These are phyloP conservation scores for Myiozetetes cayanensis DNA, from an alignment of 2,113 vertebrate genomes.

Conservation along the genomic window DNA sequence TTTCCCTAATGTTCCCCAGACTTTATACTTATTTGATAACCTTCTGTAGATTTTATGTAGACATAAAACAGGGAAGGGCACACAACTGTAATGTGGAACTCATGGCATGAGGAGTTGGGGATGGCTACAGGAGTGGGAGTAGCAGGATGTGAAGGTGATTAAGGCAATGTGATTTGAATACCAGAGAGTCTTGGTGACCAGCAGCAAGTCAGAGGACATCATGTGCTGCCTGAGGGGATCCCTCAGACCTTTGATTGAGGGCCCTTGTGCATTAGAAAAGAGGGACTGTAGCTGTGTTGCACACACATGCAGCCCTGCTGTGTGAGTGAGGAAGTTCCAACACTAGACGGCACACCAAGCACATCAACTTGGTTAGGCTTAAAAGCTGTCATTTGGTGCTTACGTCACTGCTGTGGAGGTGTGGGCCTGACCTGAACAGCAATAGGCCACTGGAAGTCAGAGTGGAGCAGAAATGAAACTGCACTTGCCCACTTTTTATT, in stretches of 20 bases:
- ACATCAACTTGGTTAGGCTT: background rate
- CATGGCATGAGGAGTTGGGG: background rate
- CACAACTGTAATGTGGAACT: background rate
- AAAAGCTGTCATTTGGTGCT: background rate
- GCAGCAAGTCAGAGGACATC: background rate
- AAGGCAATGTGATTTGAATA: background rate
- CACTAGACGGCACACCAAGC: background rate
- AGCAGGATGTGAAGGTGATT: background rate
- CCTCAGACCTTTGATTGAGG: background rate
- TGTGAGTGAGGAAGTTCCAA: background rate
- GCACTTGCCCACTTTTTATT: background rate
- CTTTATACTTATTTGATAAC: background rate
- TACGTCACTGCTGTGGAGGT: background rate
- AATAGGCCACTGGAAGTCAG: background rate
- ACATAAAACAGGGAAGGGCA: background rate
- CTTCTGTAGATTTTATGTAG: background rate
- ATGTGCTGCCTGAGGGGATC: background rate
- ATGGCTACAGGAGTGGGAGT: background rate
- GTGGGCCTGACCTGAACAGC: background rate
- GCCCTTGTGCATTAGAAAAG: background rate
- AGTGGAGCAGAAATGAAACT: background rate
- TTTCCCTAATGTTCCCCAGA: background rate
- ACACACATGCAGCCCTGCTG: rapidly evolving
- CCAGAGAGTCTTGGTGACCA: background rate
- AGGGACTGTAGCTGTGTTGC: background rate